Evolutionary conservation across 1,140 invertebrate genomes (phyloP), one percentile per base, ranked within the genome.

Genomic region (Pseudomyrmex flavicornis): DNA sequence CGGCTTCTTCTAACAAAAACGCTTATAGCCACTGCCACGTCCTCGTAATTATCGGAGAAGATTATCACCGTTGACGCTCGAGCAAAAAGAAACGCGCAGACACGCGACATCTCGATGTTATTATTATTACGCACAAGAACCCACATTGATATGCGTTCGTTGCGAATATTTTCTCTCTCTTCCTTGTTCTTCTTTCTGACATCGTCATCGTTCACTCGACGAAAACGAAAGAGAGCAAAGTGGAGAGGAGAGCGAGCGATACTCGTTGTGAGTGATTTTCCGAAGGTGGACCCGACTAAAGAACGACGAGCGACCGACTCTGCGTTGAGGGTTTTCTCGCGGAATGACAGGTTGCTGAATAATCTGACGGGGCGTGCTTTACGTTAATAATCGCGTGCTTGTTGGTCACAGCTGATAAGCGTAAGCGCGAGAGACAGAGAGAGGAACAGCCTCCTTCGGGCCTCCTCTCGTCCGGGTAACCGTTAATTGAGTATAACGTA

Each of bases 401-500:
- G 44, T 83, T 77, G 77, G 61, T 54, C 70, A 66, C 66, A 68
- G 62, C 50, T 56, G 74, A 69, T 69, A 44, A 68, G 59, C 26
- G 63, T 52, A 20, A 62, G 20, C 72, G 56, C 8, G 73, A 74
- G 35, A 59, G 46, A 74, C 2, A 17, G 56, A 58, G n/a, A 26
- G 62, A 79, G 52, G 48, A 44, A 69, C 15, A 2, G 44, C 44
- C 22, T 56, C 65, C 76, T 3, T 20, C 63, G 52, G 44, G 22
- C 26, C 26, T 26, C 5, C 35, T 5, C 35, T 35, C 0, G 5
- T 35, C 7, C 35, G 35, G 35, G 5, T 5, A 35, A 72, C 73
- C 76, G 83, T 89, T 89, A 85, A 88, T 90, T 83, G 76, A 86
- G 84, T 73, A 88, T 86, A 90, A 88, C 87, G 85, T 82, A 90